Percentiles rank a stretch among this genome's conserved stretches.
phyloP scores from a whole-genome alignment of 2,888 invertebrate species.

The Hypomecis punctinalis region DNA sequence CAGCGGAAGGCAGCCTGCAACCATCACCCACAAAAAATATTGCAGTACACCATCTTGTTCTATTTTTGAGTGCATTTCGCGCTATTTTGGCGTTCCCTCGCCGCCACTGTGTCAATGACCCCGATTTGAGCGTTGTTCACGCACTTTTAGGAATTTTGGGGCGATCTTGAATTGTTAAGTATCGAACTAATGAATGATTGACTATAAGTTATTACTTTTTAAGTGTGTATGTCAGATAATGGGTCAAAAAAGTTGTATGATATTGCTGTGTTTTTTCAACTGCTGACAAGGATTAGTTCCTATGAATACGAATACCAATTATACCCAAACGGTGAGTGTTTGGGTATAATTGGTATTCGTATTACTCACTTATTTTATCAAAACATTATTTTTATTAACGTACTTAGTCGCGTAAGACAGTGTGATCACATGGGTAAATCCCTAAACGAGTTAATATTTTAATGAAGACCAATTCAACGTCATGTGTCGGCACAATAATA shows the following conservation, averaged over 20 bases:
- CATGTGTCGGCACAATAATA: not conserved
- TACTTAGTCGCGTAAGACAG: not conserved
- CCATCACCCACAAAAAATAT: conserved; percentile 77
- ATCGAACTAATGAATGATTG: conserved; percentile 43
- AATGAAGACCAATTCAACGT: not conserved
- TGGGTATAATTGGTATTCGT: too few relatives aligned
- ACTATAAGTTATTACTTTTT: conserved; percentile 5
- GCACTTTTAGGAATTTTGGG: conserved; percentile 81
- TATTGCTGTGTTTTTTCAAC: not conserved
- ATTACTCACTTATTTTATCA: not conserved
- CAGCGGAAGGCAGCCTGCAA: conserved; percentile 61
- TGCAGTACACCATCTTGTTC: conserved; percentile 79
- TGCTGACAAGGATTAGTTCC: not conserved
- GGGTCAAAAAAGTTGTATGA: too few relatives aligned
- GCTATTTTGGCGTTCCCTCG: conserved; percentile 85
- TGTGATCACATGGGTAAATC: conserved; percentile 2
- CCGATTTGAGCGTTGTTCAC: conserved; percentile 81
- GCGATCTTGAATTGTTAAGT: conserved; percentile 63
- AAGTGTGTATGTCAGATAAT: not conserved
- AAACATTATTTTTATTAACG: not conserved
- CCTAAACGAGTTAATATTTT: not conserved
- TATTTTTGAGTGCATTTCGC: conserved; percentile 85
- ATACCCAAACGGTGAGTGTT: too few relatives aligned
- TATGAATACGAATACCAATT: too few relatives aligned
- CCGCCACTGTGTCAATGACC: conserved; percentile 82